Evolutionary conservation across 1,140 invertebrate genomes (phyloP), one percentile per base, ranked within the genome.

Genomic region (Lanistes nyassanus): DNA sequence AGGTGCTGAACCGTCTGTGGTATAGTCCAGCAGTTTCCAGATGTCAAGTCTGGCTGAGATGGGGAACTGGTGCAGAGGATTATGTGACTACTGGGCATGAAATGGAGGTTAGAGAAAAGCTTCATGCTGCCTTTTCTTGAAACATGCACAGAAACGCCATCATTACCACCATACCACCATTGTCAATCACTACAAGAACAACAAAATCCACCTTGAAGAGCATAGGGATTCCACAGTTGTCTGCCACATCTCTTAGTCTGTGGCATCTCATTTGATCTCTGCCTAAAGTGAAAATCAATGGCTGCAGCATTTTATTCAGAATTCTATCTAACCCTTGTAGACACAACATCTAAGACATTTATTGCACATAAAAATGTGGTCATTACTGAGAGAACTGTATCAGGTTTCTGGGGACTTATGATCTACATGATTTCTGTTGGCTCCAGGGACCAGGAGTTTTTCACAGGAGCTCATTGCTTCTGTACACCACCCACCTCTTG

Each of bases 401-500:
- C n/a, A n/a, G n/a, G n/a, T n/a, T n/a, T n/a, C n/a, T n/a, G n/a
- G n/a, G n/a, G n/a, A n/a, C n/a, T n/a, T n/a, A n/a, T n/a, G n/a
- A n/a, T 47, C 42, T 47, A 56, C 11, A 55, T 0, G 9, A 21
- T 19, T 67, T 42, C 31, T 39, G 7, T 42, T 53, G n/a, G 37
- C 72, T 80, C 56, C 79, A 84, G 81, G 73, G 72, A 29, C 76
- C 76, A 16, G 72, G 71, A 31, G 67, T 77, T 31, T 66, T 83
- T 31, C 80, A 79, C 42, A 67, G 70, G 29, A 36, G 80, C 31
- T 36, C 74, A 3, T 37, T 83, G 29, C 76, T 79, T 0, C 66
- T 70, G 29, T 76, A 76, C 58, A 19, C 71, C 42, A 79, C 74
- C 58, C 66, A 60, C 11, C 76, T 81, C 55, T 53, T 85, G 70